A percentile compares a stretch with the other conserved stretches of the same genome.
Conservation (phyloP, 2,888 invertebrate genomes). For the Hyalella azteca region DNA sequence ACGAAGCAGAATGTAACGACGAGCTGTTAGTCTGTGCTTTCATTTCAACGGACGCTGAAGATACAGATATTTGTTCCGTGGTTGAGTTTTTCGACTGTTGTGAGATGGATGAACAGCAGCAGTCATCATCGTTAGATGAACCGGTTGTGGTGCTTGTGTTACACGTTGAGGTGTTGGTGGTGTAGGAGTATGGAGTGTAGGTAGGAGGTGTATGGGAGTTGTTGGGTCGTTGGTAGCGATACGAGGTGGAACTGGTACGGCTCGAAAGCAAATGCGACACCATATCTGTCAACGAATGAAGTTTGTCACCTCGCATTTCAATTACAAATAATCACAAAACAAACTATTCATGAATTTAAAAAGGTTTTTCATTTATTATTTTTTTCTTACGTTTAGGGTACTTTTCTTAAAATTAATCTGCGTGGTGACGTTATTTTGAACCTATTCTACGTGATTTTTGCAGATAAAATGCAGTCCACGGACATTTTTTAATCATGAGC, state of each 20-base stretch:
- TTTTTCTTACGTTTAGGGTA: not conserved
- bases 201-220: conserved; percentile 56
- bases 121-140: conserved; percentile 36
- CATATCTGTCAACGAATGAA: conserved; percentile 47
- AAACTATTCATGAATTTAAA: too few relatives aligned
- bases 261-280: conserved; percentile 53
- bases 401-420: too few relatives aligned
- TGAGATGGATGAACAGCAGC: conserved; percentile 41
- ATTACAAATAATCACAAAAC: too few relatives aligned
- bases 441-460: too few relatives aligned
- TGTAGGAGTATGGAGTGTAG: conserved; percentile 57
- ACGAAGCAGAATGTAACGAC: conserved; percentile 38
- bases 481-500: too few relatives aligned
- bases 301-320: not conserved
- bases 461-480: too few relatives aligned
- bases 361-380: too few relatives aligned
- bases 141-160: conserved; percentile 28
- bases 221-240: conserved; percentile 53
- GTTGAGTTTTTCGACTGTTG: conserved; percentile 19
- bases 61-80: not conserved
- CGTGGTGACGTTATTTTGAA: too few relatives aligned
- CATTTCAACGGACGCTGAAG: conserved; percentile 4
- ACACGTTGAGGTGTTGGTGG: conserved; percentile 38
- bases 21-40: conserved; percentile 14
- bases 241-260: conserved; percentile 48